phyloP scores from a whole-genome alignment of 2,888 invertebrate species.

The Synanthedon formicaeformis region DNA sequence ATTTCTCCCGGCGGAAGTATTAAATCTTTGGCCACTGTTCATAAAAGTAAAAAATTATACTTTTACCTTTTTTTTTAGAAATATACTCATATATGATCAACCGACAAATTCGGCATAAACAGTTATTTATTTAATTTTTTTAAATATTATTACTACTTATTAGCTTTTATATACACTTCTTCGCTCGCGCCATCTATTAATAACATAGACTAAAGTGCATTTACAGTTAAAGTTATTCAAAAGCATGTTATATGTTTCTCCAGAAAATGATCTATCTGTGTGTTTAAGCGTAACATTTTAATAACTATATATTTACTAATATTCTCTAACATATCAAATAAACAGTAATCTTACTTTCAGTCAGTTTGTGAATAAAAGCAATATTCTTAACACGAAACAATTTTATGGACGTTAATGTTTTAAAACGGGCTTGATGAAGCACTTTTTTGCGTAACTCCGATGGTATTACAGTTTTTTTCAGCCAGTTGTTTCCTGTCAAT shows the following conservation, averaged over 20 bases:
- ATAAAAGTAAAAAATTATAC: constrained; percentile 2
- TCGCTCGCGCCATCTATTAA: too few species aligned
- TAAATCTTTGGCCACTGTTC: constrained; percentile 47
- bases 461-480: constrained; percentile 52
- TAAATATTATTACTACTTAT: too few species aligned
- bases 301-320: too few species aligned
- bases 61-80: background rate
- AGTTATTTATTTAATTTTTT: too few species aligned
- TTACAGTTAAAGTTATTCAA: background rate
- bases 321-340: too few species aligned
- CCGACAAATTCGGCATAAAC: too few species aligned
- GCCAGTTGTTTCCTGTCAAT: constrained; percentile 55
- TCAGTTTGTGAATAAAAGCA: constrained; percentile 58
- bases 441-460: constrained; percentile 56
- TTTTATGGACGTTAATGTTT: constrained; percentile 51
- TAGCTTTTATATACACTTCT: too few species aligned
- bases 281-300: too few species aligned
- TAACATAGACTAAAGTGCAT: too few species aligned
- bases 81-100: background rate
- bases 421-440: constrained; percentile 58
- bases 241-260: too few species aligned
- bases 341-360: constrained; percentile 37
- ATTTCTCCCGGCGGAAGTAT: constrained; percentile 65
- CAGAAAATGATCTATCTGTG: too few species aligned
- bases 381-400: constrained; percentile 64